These are phyloP conservation scores for Semotilus atromaculatus DNA, from an alignment of 2,797 vertebrate genomes.

Conservation along the genomic window DNA sequence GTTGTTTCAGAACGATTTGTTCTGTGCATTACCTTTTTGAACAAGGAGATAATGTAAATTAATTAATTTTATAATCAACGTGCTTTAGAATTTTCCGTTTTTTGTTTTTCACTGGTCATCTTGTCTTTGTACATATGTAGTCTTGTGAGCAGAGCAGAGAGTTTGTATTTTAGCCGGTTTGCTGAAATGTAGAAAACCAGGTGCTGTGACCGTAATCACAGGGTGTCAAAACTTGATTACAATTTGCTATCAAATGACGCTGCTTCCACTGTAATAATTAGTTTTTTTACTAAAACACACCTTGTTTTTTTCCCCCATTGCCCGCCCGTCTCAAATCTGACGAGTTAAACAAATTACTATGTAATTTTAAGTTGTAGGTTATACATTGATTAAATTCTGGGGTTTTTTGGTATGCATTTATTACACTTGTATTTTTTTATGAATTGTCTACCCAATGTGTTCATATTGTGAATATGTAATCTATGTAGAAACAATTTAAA, in stretches of 20 bases:
- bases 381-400: slow-evolving; percentile 68
- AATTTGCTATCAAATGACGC: background rate
- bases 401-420: slow-evolving; percentile 10
- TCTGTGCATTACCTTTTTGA: background rate
- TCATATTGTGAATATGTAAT: slow-evolving; percentile 29
- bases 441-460: slow-evolving; percentile 63
- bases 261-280: background rate
- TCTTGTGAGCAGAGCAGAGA: background rate
- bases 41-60: background rate
- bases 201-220: slow-evolving; percentile 19
- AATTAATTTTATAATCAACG: background rate
- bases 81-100: background rate
- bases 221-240: slow-evolving; percentile 24
- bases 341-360: slow-evolving; percentile 72
- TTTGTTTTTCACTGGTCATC: background rate
- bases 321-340: slow-evolving; percentile 62
- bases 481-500: slow-evolving; percentile 64
- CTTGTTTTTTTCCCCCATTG: background rate
- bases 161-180: background rate
- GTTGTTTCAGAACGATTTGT: background rate
- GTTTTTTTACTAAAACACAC: background rate
- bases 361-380: slow-evolving; percentile 76
- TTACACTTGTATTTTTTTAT: slow-evolving; percentile 69
- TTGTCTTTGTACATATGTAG: background rate
- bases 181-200: background rate